These are phyloP conservation scores for Alligator sinensis DNA, from an alignment of 2,113 vertebrate species.

Conservation along the genomic window DNA sequence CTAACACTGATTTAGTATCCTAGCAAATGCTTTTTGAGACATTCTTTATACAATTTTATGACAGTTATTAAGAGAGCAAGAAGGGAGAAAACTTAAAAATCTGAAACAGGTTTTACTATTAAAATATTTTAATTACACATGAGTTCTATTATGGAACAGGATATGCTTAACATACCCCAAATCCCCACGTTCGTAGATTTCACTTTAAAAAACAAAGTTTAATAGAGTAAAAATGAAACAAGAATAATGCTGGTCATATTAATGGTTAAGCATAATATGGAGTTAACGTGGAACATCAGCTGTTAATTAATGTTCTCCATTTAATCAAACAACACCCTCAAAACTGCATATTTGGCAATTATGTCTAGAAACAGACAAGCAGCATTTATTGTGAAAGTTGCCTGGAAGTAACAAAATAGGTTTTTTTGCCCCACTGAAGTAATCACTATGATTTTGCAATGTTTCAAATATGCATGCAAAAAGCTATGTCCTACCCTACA, in stretches of 20 bases:
- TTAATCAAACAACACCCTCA: not conserved
- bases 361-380: not conserved
- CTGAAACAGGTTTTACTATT: not conserved
- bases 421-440: not conserved
- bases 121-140: too few species aligned
- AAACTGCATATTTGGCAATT: not conserved
- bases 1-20: not conserved
- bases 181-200: not conserved
- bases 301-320: not conserved
- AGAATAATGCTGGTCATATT: not conserved
- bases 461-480: not conserved
- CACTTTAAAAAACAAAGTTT: not conserved
- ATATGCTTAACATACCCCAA: not conserved
- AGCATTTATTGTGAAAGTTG: not conserved
- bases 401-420: not conserved
- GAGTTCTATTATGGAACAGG: too few species aligned
- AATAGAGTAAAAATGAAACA: not conserved
- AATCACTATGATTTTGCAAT: fast-evolving
- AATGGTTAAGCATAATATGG: not conserved
- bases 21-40: not conserved
- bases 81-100: not conserved
- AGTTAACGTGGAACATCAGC: fast-evolving
- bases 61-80: not conserved
- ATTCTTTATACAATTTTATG: not conserved
- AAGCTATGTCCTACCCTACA: not conserved